phyloP scores from a whole-genome alignment of 1,140 invertebrate genomes.

The Cydia amplana region DNA sequence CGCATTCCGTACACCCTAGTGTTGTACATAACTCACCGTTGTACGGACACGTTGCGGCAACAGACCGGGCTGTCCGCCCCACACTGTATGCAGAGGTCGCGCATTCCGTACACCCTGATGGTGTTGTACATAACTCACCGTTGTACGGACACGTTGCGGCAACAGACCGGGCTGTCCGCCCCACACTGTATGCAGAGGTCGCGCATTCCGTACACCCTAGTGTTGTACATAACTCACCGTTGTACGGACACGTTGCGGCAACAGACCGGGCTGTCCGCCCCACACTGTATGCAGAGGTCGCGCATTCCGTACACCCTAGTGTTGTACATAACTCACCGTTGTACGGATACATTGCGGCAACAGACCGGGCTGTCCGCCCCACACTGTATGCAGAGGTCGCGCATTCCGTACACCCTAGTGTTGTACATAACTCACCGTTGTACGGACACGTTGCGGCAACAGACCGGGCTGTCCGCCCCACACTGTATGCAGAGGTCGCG shows the following conservation, averaged over 20 bases:
- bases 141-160: slow-evolving; percentile 98
- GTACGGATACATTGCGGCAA: slow-evolving; percentile 98
- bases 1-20: slow-evolving; percentile 86
- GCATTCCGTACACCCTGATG: slow-evolving; percentile 86
- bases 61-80: slow-evolving; percentile 93
- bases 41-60: slow-evolving; percentile 98
- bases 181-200: slow-evolving; percentile 99
- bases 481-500: slow-evolving; percentile 98
- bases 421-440: slow-evolving; percentile 87
- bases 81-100: slow-evolving; percentile 98
- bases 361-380: slow-evolving; percentile 93
- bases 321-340: slow-evolving; percentile 85
- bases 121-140: slow-evolving; percentile 82
- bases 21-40: slow-evolving; percentile 85
- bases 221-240: slow-evolving; percentile 82
- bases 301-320: slow-evolving; percentile 86
- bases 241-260: slow-evolving; percentile 99
- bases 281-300: slow-evolving; percentile 98
- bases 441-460: slow-evolving; percentile 97
- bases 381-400: slow-evolving; percentile 98
- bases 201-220: slow-evolving; percentile 86
- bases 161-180: slow-evolving; percentile 92
- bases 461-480: slow-evolving; percentile 92
- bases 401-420: slow-evolving; percentile 84
- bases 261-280: slow-evolving; percentile 91